Base-by-base conservation (phyloP, 2,888 invertebrate species). In the Parnassius mnemosyne region DNA sequence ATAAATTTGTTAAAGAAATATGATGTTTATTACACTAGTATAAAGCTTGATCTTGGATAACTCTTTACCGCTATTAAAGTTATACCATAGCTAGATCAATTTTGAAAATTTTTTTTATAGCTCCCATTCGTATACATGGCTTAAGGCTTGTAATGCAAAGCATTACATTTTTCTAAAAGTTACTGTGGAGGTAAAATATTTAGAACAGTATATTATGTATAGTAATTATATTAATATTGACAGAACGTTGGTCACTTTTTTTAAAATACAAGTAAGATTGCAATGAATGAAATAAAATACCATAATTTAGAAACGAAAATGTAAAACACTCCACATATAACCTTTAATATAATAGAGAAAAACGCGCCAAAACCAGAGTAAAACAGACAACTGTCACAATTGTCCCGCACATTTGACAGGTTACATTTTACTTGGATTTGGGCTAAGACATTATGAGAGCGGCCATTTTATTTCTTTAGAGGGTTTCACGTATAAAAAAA, bases 71-170 rank as follows among this genome's bases (percentile, higher is more conserved):
- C 81, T 81, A 81, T 79, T 74, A 73, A 81, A 78, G 74, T 75
- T 71, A 77, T 75, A 81, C 78, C 80, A 78, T 75, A 81, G 83
- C 83, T 81, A 84, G 81, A 83, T 82, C 83, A 81, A 80, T 82
- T 83, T 74, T 79, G 81, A 83, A 80, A 77, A 71, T n/a, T 16
- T 16, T 80, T 80, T 76, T 77, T 77, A 77, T 82, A 83, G 89
- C 83, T 79, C 76, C 81, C 85, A 76, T 81, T 94, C 94, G 94
- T 94, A 94, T 94, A 94, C 94, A 93, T 94, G 93, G 93, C 92
- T 92, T 94, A 94, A 94, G 94, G 94, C 94, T 92, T 89, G 91
- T 83, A 89, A 91, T 89, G 86, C 83, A 65, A 62, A 62, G 84
- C 87, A 90, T 89, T 87, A 88, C 90, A 74, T 79, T 76, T 79